Evolutionary conservation across 1,140 invertebrate species (phyloP).

Genomic region (Idris sp.): DNA sequence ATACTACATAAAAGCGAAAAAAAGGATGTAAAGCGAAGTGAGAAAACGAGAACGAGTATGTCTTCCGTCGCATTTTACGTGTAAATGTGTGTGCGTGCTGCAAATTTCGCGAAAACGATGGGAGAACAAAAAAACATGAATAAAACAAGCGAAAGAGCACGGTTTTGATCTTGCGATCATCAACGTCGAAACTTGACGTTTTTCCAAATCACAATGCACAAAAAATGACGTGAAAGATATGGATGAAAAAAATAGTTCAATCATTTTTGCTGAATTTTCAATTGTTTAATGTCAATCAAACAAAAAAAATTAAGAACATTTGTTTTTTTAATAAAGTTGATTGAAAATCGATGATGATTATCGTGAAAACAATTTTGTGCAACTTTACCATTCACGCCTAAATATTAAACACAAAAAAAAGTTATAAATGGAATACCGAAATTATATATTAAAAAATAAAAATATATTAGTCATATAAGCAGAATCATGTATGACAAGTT

Average conservation of each 20-base stretch:
- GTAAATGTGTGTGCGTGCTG: constrained; percentile 37
- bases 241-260: not conserved
- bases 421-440: constrained; percentile 57
- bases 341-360: constrained; percentile 1
- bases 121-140: constrained; percentile 12
- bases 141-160: constrained; percentile 15
- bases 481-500: constrained; percentile 74
- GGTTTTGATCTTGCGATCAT: constrained; percentile 32
- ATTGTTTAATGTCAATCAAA: no score
- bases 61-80: constrained; percentile 51
- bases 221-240: not conserved
- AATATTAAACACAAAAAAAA: constrained; percentile 50
- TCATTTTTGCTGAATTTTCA: no score
- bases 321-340: no score
- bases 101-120: constrained; percentile 25
- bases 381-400: constrained; percentile 45
- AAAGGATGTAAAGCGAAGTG: constrained; percentile 20
- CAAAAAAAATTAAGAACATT: no score
- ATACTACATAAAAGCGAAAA: constrained; percentile 12
- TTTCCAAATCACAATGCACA: not conserved
- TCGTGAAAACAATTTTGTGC: constrained; percentile 21
- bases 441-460: constrained; percentile 61
- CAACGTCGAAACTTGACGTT: constrained; percentile 22
- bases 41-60: constrained; percentile 42
- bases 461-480: constrained; percentile 68